Evolutionary conservation across 2,113 vertebrate species (phyloP).

Genomic region (Ginglymostoma cirratum): DNA sequence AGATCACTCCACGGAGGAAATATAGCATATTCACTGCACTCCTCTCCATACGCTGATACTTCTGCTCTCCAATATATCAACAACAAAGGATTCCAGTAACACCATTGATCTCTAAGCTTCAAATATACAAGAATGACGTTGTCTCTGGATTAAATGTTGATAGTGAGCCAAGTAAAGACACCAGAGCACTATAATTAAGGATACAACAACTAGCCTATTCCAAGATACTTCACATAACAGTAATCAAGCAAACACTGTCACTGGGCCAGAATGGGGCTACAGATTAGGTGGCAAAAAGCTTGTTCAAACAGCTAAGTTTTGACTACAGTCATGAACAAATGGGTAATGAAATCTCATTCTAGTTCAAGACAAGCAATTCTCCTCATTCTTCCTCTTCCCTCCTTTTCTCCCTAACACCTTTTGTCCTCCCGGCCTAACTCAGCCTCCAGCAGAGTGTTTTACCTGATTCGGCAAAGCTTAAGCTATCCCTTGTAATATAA

Average conservation of each 20-base stretch:
- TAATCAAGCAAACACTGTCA: neutral
- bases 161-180: neutral
- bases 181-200: neutral
- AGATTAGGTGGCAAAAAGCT: neutral
- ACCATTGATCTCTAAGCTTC: neutral
- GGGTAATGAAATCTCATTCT: neutral
- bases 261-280: neutral
- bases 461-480: too few species aligned
- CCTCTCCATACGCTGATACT: neutral
- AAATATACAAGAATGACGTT: neutral
- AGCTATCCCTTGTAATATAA: too few species aligned
- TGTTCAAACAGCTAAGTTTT: neutral
- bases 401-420: neutral
- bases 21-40: neutral
- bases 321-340: neutral
- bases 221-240: neutral
- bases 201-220: neutral
- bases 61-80: neutral
- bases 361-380: neutral
- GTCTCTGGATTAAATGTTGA: neutral
- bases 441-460: too few species aligned
- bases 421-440: too few species aligned
- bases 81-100: neutral
- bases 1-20: neutral
- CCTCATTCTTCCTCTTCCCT: neutral